Evolutionary conservation across 2,888 invertebrate genomes (phyloP).

Genomic region (Serripes groenlandicus): DNA sequence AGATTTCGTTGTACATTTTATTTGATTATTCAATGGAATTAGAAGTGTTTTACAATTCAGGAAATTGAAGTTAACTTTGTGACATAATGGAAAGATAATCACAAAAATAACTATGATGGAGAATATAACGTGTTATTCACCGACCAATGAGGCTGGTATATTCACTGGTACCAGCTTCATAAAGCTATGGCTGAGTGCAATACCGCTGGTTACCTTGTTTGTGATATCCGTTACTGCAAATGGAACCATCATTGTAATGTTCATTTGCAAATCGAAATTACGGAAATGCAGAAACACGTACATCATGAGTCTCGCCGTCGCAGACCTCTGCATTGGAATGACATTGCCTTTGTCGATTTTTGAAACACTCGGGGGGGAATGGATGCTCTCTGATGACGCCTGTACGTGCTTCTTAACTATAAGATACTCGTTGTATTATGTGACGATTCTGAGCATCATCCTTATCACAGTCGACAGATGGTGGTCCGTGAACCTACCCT

Average conservation of each 20-base stretch:
- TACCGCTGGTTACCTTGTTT: slow-evolving; percentile 74
- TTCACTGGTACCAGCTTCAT: slow-evolving; percentile 38
- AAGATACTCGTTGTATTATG: slow-evolving; percentile 74
- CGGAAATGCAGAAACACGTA: slow-evolving; percentile 79
- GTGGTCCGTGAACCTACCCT: slow-evolving; percentile 82
- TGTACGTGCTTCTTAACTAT: slow-evolving; percentile 74
- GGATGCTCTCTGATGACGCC: slow-evolving; percentile 58
- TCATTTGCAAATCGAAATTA: slow-evolving; percentile 70
- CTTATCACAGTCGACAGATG: slow-evolving; percentile 80
- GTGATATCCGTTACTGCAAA: slow-evolving; percentile 76
- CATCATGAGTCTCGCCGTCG: slow-evolving; percentile 78
- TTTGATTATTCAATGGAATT: too few species aligned
- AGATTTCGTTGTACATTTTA: not conserved
- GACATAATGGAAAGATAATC: not conserved
- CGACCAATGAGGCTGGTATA: slow-evolving; percentile 3
- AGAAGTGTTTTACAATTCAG: too few species aligned
- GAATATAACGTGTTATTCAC: slow-evolving; percentile 44
- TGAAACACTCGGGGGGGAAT: slow-evolving; percentile 71
- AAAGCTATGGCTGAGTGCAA: slow-evolving; percentile 54
- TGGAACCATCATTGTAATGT: slow-evolving; percentile 77
- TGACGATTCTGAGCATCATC: slow-evolving; percentile 79
- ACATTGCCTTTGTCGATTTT: slow-evolving; percentile 76
- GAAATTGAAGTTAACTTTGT: not conserved
- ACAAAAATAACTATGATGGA: slow-evolving; percentile 31
- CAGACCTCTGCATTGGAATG: slow-evolving; percentile 78